Percentiles rank a stretch among this genome's conserved stretches.
Evolutionary conservation across 1,140 invertebrate genomes (phyloP).

Genomic region (Zaprionus africanus): DNA sequence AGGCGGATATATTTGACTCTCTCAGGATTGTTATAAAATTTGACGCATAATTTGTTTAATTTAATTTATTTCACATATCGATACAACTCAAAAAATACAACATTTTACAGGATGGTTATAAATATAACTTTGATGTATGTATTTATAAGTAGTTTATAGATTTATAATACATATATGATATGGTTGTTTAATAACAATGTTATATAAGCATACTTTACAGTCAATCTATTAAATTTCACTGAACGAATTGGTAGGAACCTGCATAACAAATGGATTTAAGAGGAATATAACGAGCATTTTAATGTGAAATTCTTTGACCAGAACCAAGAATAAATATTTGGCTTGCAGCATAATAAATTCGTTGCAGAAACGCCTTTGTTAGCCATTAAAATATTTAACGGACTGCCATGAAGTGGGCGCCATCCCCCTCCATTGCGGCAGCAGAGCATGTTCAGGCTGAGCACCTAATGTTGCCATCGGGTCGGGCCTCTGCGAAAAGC

Average conservation of each 20-base stretch:
- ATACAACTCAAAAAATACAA: no score
- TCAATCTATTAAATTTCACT: neutral
- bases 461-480: constrained; percentile 64
- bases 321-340: constrained; percentile 54
- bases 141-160: no score
- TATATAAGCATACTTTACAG: neutral
- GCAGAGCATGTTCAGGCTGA: constrained; percentile 16
- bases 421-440: constrained; percentile 16
- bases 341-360: constrained; percentile 71
- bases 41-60: no score
- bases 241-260: neutral
- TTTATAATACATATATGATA: no score
- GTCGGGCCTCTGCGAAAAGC: constrained; percentile 38
- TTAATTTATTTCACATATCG: no score
- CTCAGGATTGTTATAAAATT: no score
- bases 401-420: constrained; percentile 33
- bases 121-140: no score
- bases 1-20: no score
- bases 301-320: constrained; percentile 22
- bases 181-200: neutral
- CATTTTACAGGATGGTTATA: no score
- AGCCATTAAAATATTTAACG: constrained; percentile 78
- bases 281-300: constrained; percentile 29
- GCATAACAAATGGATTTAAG: neutral
- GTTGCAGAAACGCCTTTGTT: constrained; percentile 76